These are phyloP conservation scores for Pagrus major DNA, from an alignment of 2,113 vertebrate genomes.

Conservation along the genomic window DNA sequence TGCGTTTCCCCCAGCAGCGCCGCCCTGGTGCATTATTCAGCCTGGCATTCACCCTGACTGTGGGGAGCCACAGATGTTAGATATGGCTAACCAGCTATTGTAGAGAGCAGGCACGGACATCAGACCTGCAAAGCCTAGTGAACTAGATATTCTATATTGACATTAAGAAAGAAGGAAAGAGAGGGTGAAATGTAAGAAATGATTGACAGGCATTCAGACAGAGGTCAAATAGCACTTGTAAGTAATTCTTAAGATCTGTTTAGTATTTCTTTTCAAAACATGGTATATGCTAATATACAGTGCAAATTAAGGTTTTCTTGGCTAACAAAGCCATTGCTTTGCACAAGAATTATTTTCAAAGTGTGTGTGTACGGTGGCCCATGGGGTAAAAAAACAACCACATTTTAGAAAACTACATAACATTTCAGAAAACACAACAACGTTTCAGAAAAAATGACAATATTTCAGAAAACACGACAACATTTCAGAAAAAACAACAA, in stretches of 20 bases:
- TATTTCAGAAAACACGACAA: no score
- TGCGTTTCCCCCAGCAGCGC: constrained; percentile 56
- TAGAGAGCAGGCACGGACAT: constrained; percentile 70
- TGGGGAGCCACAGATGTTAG: constrained; percentile 72
- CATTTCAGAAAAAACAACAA: no score
- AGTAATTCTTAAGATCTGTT: neutral
- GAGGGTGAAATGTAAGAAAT: constrained; percentile 22
- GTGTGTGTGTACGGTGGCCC: no score
- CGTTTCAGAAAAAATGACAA: no score
- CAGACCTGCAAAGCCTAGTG: constrained; percentile 48
- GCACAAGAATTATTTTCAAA: neutral
- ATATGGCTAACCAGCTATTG: constrained; percentile 71
- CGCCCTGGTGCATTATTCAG: constrained; percentile 69
- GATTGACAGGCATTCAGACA: constrained; percentile 15
- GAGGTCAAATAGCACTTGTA: constrained; percentile 1
- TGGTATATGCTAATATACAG: no score
- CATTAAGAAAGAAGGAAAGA: constrained; percentile 13
- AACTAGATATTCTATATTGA: constrained; percentile 56
- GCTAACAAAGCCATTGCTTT: neutral
- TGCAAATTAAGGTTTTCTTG: no score
- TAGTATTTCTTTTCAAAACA: constrained; percentile 4
- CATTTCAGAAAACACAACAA: no score
- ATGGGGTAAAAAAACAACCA: no score
- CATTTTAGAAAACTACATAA: no score
- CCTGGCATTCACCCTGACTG: constrained; percentile 68